These are phyloP conservation scores for Platycnemis pennipes DNA, from an alignment of 2,888 invertebrate species.

Conservation along the genomic window DNA sequence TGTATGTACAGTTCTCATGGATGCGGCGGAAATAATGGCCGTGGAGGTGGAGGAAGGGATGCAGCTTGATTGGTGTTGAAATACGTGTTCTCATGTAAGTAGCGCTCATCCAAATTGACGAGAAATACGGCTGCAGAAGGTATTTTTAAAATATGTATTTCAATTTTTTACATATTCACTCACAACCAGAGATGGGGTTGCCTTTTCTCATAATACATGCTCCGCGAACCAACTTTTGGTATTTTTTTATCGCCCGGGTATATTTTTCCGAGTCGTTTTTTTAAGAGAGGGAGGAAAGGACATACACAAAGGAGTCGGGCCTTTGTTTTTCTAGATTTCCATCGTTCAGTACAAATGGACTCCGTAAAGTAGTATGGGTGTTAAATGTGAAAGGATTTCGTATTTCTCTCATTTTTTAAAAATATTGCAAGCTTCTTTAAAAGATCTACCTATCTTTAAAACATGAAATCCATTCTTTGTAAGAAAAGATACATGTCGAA, in stretches of 20 bases:
- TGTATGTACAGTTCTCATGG: background rate
- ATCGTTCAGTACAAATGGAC: background rate
- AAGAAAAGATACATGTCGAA: no score
- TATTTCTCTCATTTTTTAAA: background rate
- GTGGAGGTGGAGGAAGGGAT: background rate
- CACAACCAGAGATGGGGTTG: background rate
- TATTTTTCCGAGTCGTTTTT: background rate
- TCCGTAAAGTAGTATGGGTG: background rate
- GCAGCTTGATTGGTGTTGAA: background rate
- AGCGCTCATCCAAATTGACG: conserved; percentile 13
- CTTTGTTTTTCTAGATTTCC: background rate
- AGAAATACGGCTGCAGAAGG: background rate
- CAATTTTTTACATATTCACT: no score
- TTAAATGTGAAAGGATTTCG: background rate
- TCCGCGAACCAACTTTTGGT: background rate
- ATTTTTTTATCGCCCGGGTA: background rate
- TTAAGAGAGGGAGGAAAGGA: background rate
- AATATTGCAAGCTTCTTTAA: background rate
- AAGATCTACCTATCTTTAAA: no score
- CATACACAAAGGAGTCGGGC: background rate
- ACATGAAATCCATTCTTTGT: no score
- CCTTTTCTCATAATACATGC: conserved; percentile 8
- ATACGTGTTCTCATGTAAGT: background rate
- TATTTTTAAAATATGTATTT: background rate
- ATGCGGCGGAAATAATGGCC: background rate